Evolutionary conservation across 2,113 vertebrate genomes (phyloP).

Genomic region (Chloroceryle aenea): DNA sequence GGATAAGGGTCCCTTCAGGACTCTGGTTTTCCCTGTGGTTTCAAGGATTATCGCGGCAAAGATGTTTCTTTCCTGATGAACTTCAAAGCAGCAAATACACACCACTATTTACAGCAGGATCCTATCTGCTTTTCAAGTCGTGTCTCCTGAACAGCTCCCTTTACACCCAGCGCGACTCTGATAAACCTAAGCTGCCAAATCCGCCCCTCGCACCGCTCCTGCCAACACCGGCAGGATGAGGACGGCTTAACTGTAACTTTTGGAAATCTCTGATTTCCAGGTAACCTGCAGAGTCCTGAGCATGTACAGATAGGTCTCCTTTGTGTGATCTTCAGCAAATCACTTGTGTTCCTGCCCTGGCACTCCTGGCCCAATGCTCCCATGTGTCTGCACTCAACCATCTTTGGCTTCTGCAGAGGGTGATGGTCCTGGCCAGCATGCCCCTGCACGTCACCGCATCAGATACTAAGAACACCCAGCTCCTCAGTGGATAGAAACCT

Average conservation of each 20-base stretch:
- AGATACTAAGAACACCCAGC: neutral
- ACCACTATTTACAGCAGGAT: neutral
- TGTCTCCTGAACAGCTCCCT: neutral
- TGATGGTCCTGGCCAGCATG: neutral
- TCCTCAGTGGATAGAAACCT: neutral
- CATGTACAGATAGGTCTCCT: neutral
- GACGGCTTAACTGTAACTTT: neutral
- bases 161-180: accelerated
- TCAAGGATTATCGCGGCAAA: neutral
- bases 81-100: conserved; percentile 14
- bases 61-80: neutral
- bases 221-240: neutral
- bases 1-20: neutral
- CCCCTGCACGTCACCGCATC: neutral
- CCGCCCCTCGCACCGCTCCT: neutral
- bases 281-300: neutral
- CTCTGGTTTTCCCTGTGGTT: neutral
- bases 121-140: neutral
- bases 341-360: neutral
- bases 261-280: neutral
- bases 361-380: neutral
- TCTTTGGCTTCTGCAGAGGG: neutral
- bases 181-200: neutral
- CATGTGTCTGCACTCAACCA: neutral
- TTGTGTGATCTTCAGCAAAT: neutral